phyloP scores from a whole-genome alignment of 2,888 invertebrate genomes.

The Lathronympha strigana region DNA sequence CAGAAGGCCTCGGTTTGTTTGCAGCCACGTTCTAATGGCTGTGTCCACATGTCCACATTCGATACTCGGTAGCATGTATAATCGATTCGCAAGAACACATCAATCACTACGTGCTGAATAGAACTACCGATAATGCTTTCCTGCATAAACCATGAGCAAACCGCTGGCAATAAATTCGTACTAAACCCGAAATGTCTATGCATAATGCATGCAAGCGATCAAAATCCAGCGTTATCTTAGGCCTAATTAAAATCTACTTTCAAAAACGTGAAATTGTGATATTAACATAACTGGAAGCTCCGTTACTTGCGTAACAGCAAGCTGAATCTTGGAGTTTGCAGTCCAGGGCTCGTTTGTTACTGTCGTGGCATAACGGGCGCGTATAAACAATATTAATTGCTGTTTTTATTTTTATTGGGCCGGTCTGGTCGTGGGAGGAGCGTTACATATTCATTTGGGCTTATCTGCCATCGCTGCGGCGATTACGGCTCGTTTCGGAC shows the following conservation, averaged over 20 bases:
- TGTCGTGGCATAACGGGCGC: slow-evolving; percentile 77
- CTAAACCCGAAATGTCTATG: slow-evolving; percentile 50
- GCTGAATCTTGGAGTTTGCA: slow-evolving; percentile 62
- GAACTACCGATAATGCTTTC: slow-evolving; percentile 55
- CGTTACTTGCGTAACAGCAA: slow-evolving; percentile 81
- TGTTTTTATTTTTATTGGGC: slow-evolving; percentile 78
- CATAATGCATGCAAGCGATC: slow-evolving; percentile 46
- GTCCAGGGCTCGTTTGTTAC: slow-evolving; percentile 62
- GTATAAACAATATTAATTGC: slow-evolving; percentile 81
- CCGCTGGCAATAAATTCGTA: slow-evolving; percentile 57
- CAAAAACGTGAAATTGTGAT: slow-evolving; percentile 78
- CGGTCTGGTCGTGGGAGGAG: slow-evolving; percentile 73
- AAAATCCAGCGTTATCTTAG: slow-evolving; percentile 58
- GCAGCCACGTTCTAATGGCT: slow-evolving; percentile 48
- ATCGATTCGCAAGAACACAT: slow-evolving; percentile 61
- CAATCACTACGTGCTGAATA: slow-evolving; percentile 49
- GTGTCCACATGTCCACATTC: slow-evolving; percentile 63
- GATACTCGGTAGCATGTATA: slow-evolving; percentile 59
- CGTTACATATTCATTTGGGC: slow-evolving; percentile 80
- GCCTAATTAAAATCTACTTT: slow-evolving; percentile 73
- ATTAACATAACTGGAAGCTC: slow-evolving; percentile 83
- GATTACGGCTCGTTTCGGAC: slow-evolving; percentile 70
- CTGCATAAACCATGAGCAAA: slow-evolving; percentile 54
- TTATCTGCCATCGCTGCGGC: slow-evolving; percentile 76
- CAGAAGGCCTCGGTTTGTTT: slow-evolving; percentile 8